Conservation (phyloP, 1,140 invertebrate species). For the Rhopalosiphum maidis region DNA sequence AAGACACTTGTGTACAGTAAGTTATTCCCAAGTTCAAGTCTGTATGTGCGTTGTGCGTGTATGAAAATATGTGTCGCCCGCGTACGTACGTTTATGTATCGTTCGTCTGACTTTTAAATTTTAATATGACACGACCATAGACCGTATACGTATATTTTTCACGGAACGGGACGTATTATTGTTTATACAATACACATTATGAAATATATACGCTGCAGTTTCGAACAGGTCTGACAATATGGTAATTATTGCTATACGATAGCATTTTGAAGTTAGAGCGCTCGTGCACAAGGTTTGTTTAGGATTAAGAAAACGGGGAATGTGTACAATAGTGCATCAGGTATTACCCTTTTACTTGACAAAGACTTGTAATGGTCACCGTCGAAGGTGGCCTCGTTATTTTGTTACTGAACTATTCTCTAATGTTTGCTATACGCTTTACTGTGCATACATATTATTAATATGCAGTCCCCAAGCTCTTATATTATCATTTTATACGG, state of each 20-base stretch:
- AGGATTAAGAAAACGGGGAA: background rate
- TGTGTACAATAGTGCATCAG: background rate
- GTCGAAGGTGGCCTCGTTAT: conserved; percentile 30
- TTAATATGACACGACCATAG: background rate
- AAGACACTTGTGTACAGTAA: background rate
- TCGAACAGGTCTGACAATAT: background rate
- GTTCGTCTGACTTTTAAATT: background rate
- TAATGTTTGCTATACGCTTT: background rate
- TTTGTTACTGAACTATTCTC: conserved; percentile 25
- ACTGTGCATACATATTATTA: background rate
- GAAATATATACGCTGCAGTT: background rate
- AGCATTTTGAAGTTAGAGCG: background rate
- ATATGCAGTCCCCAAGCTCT: background rate
- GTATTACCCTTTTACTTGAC: conserved; percentile 8
- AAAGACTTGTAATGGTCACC: conserved; percentile 31
- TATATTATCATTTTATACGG: background rate
- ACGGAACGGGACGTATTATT: background rate
- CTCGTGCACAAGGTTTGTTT: background rate
- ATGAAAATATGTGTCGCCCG: background rate
- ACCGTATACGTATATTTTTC: background rate
- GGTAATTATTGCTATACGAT: conserved; percentile 17
- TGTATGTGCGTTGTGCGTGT: background rate
- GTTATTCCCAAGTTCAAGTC: background rate
- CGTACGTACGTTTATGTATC: background rate
- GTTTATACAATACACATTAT: background rate